These are phyloP conservation scores for Zosterops lateralis DNA, from an alignment of 2,113 vertebrate genomes.

Conservation along the genomic window DNA sequence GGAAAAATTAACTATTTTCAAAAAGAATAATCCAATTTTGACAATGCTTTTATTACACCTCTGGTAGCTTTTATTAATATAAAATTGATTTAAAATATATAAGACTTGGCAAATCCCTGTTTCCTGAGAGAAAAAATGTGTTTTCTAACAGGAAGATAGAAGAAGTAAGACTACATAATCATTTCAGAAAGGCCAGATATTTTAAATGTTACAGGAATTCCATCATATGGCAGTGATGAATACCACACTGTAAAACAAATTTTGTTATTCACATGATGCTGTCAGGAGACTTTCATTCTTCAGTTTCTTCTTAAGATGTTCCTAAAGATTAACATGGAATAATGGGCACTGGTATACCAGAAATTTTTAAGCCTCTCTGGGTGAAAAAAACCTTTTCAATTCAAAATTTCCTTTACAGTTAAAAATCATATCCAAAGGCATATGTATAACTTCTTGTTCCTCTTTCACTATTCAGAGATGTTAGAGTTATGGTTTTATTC, in stretches of 20 bases:
- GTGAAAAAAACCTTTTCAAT: neutral
- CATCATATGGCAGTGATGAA: neutral
- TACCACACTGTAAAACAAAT: neutral
- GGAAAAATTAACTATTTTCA: neutral
- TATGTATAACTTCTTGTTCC: neutral
- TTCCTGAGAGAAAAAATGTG: neutral
- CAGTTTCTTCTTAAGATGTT: neutral
- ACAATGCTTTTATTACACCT: neutral
- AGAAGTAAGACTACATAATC: neutral
- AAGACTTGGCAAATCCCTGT: neutral
- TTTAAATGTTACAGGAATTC: neutral
- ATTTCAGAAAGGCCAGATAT: neutral
- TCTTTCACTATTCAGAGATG: neutral
- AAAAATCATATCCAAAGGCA: neutral
- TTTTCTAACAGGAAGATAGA: neutral
- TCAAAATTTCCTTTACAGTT: neutral
- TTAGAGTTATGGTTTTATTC: neutral
- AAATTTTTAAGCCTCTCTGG: neutral
- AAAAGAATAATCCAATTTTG: neutral
- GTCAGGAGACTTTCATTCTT: neutral
- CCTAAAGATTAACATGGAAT: neutral
- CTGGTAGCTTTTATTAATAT: neutral
- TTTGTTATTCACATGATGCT: neutral
- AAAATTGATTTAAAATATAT: neutral
- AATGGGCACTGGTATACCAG: neutral